phyloP scores from a whole-genome alignment of 2,888 invertebrate species.

The Linnaemya tessellans region DNA sequence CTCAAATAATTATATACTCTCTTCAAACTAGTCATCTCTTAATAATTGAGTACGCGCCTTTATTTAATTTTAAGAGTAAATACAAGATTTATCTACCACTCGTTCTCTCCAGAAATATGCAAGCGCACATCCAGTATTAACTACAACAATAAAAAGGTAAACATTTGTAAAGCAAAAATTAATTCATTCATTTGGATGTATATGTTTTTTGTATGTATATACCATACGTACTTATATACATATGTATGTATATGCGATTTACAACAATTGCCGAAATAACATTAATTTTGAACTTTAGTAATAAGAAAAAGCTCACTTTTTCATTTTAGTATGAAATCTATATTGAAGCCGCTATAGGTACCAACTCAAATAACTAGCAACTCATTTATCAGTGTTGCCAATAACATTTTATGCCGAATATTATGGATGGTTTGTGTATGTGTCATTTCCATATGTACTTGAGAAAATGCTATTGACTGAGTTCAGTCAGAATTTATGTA shows the following conservation, averaged over 20 bases:
- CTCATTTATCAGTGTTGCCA: too few species aligned
- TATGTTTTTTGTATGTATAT: neutral
- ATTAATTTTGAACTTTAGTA: neutral
- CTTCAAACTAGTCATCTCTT: neutral
- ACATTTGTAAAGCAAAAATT: constrained; percentile 8
- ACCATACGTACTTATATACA: neutral
- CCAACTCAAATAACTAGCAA: too few species aligned
- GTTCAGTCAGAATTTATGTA: too few species aligned
- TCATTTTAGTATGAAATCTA: constrained; percentile 9
- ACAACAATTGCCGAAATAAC: constrained; percentile 37
- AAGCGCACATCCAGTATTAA: neutral
- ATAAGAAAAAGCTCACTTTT: constrained; percentile 27
- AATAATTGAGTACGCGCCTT: neutral
- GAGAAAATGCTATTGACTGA: too few species aligned
- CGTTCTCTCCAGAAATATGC: neutral
- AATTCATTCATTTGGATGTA: neutral
- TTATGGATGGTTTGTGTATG: too few species aligned
- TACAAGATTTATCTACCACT: neutral
- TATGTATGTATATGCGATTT: neutral
- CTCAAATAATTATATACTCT: neutral
- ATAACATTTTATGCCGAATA: too few species aligned
- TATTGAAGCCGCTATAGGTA: constrained; percentile 3
- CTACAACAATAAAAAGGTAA: constrained; percentile 32
- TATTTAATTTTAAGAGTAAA: neutral
- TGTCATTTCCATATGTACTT: too few species aligned